Percentiles rank a stretch among this genome's conserved stretches.
phyloP scores from a whole-genome alignment of 1,140 invertebrate genomes.

The Bombus impatiens region DNA sequence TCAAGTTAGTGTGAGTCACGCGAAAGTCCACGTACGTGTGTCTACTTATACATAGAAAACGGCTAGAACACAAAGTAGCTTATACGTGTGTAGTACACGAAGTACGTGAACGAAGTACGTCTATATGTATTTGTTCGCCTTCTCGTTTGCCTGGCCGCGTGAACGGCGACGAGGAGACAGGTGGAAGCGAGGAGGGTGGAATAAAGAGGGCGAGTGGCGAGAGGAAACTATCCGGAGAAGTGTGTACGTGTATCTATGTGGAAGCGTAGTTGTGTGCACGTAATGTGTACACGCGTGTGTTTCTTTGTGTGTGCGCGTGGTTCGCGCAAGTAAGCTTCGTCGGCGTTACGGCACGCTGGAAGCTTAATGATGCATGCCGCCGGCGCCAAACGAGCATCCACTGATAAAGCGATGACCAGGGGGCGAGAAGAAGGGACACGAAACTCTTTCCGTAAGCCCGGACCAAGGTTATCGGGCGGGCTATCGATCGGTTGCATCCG shows the following conservation, averaged over 20 bases:
- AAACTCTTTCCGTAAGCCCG: constrained; percentile 63
- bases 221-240: constrained; percentile 13
- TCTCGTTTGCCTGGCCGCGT: constrained; percentile 14
- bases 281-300: not conserved
- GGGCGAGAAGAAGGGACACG: constrained; percentile 59
- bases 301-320: constrained; percentile 13
- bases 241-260: not conserved
- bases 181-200: constrained; percentile 43
- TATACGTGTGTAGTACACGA: no score
- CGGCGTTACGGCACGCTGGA: constrained; percentile 67
- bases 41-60: not conserved
- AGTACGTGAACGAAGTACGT: not conserved
- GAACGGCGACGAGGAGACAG: constrained; percentile 37
- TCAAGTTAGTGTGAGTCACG: constrained; percentile 9
- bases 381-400: constrained; percentile 71
- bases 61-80: not conserved
- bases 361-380: constrained; percentile 73
- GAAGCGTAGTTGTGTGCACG: not conserved
- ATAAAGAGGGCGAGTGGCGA: constrained; percentile 48
- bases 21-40: not conserved
- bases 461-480: constrained; percentile 55
- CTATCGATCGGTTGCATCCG: constrained; percentile 54
- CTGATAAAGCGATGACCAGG: constrained; percentile 72
- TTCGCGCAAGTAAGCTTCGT: constrained; percentile 66
- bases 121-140: constrained; percentile 7